Evolutionary conservation across 2,113 vertebrate species (phyloP).

Genomic region (Pomatostomus ruficeps): DNA sequence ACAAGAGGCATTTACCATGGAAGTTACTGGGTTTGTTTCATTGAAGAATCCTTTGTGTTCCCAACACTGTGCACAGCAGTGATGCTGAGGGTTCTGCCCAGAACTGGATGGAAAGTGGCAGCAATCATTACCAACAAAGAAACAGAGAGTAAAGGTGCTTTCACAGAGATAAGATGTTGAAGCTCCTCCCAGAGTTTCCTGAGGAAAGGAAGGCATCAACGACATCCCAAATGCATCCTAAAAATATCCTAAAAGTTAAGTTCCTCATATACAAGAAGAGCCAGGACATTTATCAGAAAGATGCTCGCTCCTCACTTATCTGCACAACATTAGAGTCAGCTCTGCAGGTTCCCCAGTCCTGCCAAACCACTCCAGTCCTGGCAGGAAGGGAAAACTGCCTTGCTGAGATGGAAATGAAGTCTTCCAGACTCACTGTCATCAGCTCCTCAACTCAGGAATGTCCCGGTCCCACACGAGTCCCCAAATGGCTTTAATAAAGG

Average conservation of each 20-base stretch:
- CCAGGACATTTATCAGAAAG: neutral
- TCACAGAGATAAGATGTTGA: neutral
- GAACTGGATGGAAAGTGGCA: neutral
- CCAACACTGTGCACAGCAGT: neutral
- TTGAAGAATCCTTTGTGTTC: neutral
- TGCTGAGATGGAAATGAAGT: neutral
- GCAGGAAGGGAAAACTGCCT: neutral
- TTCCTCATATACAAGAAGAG: neutral
- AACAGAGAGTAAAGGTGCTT: neutral
- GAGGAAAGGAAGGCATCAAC: neutral
- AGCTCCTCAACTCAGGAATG: neutral
- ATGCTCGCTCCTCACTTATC: neutral
- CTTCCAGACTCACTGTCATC: constrained; percentile 33
- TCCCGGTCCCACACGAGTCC: neutral
- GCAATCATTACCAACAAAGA: neutral
- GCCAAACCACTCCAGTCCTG: neutral
- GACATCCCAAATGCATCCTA: neutral
- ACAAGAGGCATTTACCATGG: neutral
- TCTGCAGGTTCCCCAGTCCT: neutral
- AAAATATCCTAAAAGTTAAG: neutral
- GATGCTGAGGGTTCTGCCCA: neutral
- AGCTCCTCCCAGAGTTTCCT: neutral
- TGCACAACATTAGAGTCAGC: neutral
- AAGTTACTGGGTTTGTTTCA: neutral
- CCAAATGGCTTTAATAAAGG: constrained; percentile 41